Evolutionary conservation across 2,888 invertebrate species (phyloP).

Genomic region (Chymomyza fuscimana): DNA sequence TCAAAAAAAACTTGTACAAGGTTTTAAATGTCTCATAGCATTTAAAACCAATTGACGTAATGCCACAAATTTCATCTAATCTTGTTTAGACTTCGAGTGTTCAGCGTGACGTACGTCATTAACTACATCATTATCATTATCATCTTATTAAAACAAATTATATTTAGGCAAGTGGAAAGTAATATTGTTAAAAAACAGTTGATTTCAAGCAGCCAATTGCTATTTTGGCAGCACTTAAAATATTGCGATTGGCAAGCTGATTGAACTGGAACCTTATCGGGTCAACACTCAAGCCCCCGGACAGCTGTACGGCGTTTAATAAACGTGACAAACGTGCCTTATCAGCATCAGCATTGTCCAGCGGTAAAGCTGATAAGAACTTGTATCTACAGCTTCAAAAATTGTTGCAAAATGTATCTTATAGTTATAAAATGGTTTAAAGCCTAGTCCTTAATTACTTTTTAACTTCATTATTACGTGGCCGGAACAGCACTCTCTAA

Average conservation of each 20-base stretch:
- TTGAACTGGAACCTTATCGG: neutral
- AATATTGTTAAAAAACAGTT: neutral
- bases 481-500: neutral
- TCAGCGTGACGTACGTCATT: neutral
- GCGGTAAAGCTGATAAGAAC: neutral
- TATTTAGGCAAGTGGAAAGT: neutral
- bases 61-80: constrained; percentile 1
- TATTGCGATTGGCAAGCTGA: neutral
- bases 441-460: neutral
- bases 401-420: neutral
- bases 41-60: neutral
- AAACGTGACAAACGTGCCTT: neutral
- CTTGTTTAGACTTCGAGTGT: neutral
- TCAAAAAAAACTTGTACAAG: neutral
- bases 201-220: neutral
- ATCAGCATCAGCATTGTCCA: too few relatives aligned
- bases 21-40: neutral
- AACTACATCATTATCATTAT: neutral
- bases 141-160: neutral
- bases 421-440: neutral
- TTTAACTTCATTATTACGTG: neutral
- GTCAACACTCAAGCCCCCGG: neutral
- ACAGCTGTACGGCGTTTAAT: neutral
- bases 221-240: neutral
- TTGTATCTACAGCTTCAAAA: neutral